These are phyloP conservation scores for Deilephila elpenor DNA, from an alignment of 2,888 invertebrate genomes.

Conservation along the genomic window DNA sequence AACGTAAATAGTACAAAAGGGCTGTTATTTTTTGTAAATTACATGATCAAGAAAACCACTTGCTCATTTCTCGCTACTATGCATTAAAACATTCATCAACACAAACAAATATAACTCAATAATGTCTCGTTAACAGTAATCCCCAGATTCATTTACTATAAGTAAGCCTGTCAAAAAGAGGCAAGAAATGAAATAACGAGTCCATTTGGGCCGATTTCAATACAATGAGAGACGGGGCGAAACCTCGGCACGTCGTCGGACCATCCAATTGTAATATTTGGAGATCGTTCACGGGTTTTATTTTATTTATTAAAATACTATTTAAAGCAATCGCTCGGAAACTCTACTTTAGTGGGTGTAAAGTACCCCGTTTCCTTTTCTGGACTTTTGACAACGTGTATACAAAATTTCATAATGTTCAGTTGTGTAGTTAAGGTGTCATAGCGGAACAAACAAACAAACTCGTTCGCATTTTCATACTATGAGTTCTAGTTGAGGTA, in stretches of 20 bases:
- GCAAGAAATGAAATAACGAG: not conserved
- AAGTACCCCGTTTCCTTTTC: too few relatives aligned
- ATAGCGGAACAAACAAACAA: too few relatives aligned
- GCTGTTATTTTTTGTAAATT: too few relatives aligned
- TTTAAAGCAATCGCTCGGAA: too few relatives aligned
- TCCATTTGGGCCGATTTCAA: constrained; percentile 3
- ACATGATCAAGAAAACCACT: too few relatives aligned
- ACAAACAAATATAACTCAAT: not conserved
- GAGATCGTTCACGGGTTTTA: not conserved
- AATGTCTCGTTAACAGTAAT: not conserved
- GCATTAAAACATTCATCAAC: not conserved
- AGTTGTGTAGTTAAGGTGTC: too few relatives aligned
- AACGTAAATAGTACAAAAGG: too few relatives aligned
- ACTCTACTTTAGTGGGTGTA: too few relatives aligned
- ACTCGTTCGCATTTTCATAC: too few relatives aligned
- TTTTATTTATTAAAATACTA: not conserved
- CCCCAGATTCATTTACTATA: not conserved
- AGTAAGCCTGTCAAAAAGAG: not conserved
- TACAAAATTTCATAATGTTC: too few relatives aligned
- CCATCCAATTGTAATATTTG: not conserved
- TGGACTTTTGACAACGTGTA: too few relatives aligned
- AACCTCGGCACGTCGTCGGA: not conserved
- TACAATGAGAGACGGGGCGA: not conserved
- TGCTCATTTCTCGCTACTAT: not conserved
- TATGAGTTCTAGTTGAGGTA: too few relatives aligned